Base-by-base conservation (phyloP, 2,797 vertebrate species). In the Lerista edwardsae region DNA sequence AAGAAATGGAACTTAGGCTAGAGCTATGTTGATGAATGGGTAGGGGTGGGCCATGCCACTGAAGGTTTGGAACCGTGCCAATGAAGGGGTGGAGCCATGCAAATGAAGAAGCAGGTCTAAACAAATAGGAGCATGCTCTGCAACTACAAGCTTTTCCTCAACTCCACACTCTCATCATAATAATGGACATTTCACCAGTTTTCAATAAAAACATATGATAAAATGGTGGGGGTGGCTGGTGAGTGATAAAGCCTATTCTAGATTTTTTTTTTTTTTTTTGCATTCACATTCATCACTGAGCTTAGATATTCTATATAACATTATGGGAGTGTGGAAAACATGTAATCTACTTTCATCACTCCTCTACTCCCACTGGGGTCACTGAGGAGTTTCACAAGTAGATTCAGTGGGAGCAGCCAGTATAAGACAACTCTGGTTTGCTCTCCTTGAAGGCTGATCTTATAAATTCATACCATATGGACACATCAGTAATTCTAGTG, bases 331-430 rank as follows among this genome's bases (percentile, higher is more conserved):
- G 15, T 23, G 11, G 2, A 62, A 82, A 86, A 74, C 31, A 76
- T 69, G 75, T 34, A 59, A 51, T 29, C 44, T 55, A 68, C 84
- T 84, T 84, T 90, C 75, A 80, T 51, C 83, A 84, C 59, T 47
- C 44, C 68, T 55, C 47, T 29, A 61, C 57, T 88, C 81, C 41
- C 74, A 76, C 72, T 41, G 75, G 55, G 73, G 80, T 78, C 29
- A 57, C 55, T 23, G 62, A 78, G 47, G 80, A 44, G 25, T 74
- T 87, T 68, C 80, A 79, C 85, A 78, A 61, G 78, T 72, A 75
- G 75, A 74, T 78, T 83, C 59, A 87, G 61, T 36, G 47, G 75
- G 75, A 86, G 76, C 61, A 31, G 47, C 27, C 59, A 61, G 6
- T 41, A 83, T 61, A 61, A 79, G 34, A 79, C 59, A 79, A 73